Percentiles rank a stretch among this genome's conserved stretches.
phyloP scores from a whole-genome alignment of 2,888 invertebrate species.

The Chalcosyrphus nemorum region DNA sequence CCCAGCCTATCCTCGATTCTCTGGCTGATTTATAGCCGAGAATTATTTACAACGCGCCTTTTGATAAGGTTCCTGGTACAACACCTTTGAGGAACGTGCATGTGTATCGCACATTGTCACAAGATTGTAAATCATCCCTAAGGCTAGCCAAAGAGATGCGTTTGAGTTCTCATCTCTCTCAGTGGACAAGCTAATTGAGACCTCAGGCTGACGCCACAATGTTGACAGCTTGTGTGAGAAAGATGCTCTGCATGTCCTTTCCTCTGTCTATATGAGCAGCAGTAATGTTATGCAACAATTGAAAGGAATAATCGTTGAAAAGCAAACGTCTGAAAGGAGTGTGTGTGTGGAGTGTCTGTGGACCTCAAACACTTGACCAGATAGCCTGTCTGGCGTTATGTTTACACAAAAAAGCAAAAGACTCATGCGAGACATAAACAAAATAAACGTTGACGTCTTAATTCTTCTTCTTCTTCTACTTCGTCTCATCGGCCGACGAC shows the following conservation, averaged over 20 bases:
- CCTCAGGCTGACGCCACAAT: constrained; percentile 31
- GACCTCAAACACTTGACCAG: constrained; percentile 63
- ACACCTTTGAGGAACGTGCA: background rate
- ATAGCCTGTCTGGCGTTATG: constrained; percentile 58
- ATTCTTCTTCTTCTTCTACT: constrained; percentile 42
- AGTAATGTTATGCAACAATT: constrained; percentile 51
- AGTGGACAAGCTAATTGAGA: constrained; percentile 60
- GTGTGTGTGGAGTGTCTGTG: constrained; percentile 26
- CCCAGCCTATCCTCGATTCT: background rate
- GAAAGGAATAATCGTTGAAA: constrained; percentile 15
- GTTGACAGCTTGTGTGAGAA: constrained; percentile 46
- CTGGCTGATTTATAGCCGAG: constrained; percentile 10
- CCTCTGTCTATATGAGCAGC: background rate
- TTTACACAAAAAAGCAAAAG: constrained; percentile 60
- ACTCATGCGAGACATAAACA: constrained; percentile 62
- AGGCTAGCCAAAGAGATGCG: background rate
- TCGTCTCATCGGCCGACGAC: background rate
- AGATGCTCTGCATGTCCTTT: background rate
- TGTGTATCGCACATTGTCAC: constrained; percentile 14
- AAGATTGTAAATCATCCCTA: constrained; percentile 55
- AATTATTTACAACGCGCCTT: constrained; percentile 18
- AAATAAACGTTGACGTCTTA: constrained; percentile 72
- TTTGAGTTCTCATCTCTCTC: constrained; percentile 20
- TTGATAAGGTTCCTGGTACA: background rate
- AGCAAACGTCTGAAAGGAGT: constrained; percentile 41